A percentile compares a stretch with the other conserved stretches of the same genome.
Conservation (phyloP, 2,797 vertebrate species). For the Arrhamphus sclerolepis region DNA sequence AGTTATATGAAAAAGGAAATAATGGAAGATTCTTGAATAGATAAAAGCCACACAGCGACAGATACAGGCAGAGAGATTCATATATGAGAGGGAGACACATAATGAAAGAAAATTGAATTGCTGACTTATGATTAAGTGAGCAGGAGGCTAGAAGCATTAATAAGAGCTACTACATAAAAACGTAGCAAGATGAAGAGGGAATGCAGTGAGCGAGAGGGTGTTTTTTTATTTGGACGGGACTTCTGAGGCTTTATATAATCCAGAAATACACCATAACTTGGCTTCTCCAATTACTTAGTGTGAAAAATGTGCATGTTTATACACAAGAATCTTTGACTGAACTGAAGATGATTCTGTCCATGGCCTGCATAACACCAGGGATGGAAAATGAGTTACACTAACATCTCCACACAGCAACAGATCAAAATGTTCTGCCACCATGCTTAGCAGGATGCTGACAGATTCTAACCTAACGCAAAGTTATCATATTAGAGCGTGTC, state of each 20-base stretch:
- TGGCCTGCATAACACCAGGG: background rate
- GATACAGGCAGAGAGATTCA: conserved; percentile 14
- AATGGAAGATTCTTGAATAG: background rate
- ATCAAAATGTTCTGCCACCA: conserved; percentile 19
- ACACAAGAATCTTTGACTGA: conserved; percentile 1
- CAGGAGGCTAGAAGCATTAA: conserved; percentile 34
- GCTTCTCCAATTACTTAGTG: conserved; percentile 32
- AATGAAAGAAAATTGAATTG: conserved; percentile 44
- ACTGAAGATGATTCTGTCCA: conserved; percentile 16
- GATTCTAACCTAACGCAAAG: conserved; percentile 5
- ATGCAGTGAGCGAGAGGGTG: conserved; percentile 2
- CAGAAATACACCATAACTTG: conserved; percentile 33
- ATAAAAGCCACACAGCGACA: conserved; percentile 21
- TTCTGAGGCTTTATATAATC: conserved; percentile 31
- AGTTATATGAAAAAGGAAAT: background rate
- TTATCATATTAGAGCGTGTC: conserved; percentile 6
- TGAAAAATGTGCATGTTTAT: background rate
- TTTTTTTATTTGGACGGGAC: background rate
- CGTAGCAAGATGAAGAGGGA: background rate
- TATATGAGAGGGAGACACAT: conserved; percentile 4
- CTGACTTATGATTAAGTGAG: conserved; percentile 21
- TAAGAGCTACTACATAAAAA: conserved; percentile 5
- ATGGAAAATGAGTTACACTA: conserved; percentile 20
- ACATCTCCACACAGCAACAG: conserved; percentile 25
- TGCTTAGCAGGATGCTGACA: conserved; percentile 25